Percentiles rank a stretch among this genome's conserved stretches.
Conservation (phyloP, 2,888 invertebrate genomes). For the Globia sparganii region DNA sequence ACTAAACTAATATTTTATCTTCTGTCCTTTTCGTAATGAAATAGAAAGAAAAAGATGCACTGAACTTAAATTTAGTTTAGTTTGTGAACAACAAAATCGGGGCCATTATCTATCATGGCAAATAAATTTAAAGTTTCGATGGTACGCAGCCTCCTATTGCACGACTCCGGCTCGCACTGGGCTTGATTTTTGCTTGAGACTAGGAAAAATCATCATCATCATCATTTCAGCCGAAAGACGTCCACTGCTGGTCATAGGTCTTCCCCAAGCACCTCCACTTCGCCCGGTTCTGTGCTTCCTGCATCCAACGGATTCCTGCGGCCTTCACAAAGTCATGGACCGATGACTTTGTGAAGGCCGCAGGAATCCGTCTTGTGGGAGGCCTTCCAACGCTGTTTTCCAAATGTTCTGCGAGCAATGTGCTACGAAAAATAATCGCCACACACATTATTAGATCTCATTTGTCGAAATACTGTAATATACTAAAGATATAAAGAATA, state of each 20-base stretch:
- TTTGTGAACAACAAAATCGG: too few relatives aligned
- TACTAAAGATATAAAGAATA: neutral
- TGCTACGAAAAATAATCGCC: neutral
- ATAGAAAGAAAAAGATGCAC: too few relatives aligned
- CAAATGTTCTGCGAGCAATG: neutral
- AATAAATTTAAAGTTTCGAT: neutral
- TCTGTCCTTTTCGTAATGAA: too few relatives aligned
- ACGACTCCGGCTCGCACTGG: neutral
- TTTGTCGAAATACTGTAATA: neutral
- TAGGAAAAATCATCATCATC: neutral
- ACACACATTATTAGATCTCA: neutral
- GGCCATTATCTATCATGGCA: neutral
- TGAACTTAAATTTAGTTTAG: too few relatives aligned
- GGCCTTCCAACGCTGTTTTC: neutral
- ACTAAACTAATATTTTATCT: too few relatives aligned
- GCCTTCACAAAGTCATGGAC: neutral
- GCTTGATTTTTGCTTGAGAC: neutral
- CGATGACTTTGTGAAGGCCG: too few relatives aligned
- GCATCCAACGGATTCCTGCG: neutral
- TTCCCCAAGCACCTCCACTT: too few relatives aligned
- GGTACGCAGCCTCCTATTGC: neutral
- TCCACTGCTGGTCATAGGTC: neutral
- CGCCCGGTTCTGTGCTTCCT: neutral
- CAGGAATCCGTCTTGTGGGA: too few relatives aligned
- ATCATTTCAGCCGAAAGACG: neutral